Evolutionary conservation across 1,140 invertebrate genomes (phyloP).

Genomic region (Drosophila triauraria): DNA sequence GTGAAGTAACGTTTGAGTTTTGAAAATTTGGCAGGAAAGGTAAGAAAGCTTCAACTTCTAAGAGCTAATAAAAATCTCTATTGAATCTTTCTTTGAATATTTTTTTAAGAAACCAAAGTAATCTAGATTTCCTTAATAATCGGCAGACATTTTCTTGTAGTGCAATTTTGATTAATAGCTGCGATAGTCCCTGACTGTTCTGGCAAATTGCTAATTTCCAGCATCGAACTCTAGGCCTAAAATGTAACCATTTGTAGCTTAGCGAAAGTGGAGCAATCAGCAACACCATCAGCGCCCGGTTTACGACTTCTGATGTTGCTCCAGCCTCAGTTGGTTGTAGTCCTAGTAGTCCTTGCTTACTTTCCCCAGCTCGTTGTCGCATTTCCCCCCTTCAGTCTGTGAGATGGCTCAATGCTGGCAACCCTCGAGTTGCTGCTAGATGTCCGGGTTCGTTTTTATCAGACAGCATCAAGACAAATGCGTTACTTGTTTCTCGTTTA

Average conservation of each 20-base stretch:
- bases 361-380: conserved; percentile 2
- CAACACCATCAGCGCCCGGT: conserved; percentile 75
- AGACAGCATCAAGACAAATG: conserved; percentile 83
- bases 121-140: no score
- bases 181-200: conserved; percentile 4
- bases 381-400: conserved; percentile 9
- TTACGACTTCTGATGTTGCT: conserved; percentile 76
- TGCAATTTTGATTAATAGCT: conserved; percentile 56
- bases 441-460: conserved; percentile 66
- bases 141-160: background rate
- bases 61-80: background rate
- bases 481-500: conserved; percentile 82
- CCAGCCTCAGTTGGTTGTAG: conserved; percentile 5
- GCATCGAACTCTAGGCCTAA: conserved; percentile 30
- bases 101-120: background rate
- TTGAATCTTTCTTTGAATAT: background rate
- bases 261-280: conserved; percentile 72
- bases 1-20: no score
- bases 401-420: conserved; percentile 56
- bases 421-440: conserved; percentile 47
- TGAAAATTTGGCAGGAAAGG: no score
- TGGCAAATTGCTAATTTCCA: conserved; percentile 49
- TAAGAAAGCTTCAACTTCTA: no score
- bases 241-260: conserved; percentile 76
- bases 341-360: background rate